Base-by-base conservation (phyloP, 1,140 invertebrate genomes). In the Nasonia vitripennis region DNA sequence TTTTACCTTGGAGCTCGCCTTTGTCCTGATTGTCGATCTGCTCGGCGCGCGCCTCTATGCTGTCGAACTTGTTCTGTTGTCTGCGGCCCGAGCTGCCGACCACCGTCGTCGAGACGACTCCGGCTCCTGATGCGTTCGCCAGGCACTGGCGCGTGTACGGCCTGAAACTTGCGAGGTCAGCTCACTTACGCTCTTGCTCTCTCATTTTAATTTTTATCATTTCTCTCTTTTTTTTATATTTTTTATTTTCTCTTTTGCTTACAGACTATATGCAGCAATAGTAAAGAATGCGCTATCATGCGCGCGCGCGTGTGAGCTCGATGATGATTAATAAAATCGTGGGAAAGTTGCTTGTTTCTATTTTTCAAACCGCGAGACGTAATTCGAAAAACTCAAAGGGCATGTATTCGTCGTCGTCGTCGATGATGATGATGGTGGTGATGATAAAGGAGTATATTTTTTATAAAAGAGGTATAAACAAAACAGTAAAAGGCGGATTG, bases 1-100 rank as follows among this genome's bases (percentile, higher is more conserved):
- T 89, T 90, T 91, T 92, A 92, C 92, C 91, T 93, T 92, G 92
- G 83, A 92, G 89, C 87, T 93, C 91, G 87, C 87, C 91, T 84
- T 93, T 93, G 67, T 93, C 91, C 89, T 91, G 91, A 88, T 91
- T 91, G 84, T 92, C 92, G 51, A 68, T 77, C 88, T 92, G 91
- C 48, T 93, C 91, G 51, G 89, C 87, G 23, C 89, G 91, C 31
- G 89, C 87, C 87, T 90, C 86, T 51, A 89, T 83, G 70, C 89
- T 89, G 81, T 91, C 86, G 74, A 87, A 88, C 81, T 88, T 89
- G 70, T 55, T 90, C 78, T 90, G 91, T 78, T 90, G 89, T 62
- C 90, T 90, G 75, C 89, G 89, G 71, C 89, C 87, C 10, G 90
- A 89, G n/a, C 88, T 90, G 83, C 91, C 89, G 67, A 91, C 91